phyloP scores from a whole-genome alignment of 2,888 invertebrate genomes.

The Phortica okadai region DNA sequence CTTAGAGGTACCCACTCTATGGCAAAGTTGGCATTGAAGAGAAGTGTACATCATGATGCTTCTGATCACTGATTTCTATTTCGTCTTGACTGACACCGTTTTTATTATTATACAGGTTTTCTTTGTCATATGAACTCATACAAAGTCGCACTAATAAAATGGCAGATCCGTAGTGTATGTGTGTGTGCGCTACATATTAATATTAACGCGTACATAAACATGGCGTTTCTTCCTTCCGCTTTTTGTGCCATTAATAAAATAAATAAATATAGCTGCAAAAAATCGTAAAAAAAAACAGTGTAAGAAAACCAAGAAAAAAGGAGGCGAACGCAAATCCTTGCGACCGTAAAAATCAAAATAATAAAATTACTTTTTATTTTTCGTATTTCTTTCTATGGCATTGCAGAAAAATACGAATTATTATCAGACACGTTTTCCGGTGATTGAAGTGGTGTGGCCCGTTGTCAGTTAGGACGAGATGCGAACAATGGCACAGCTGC shows the following conservation, averaged over 20 bases:
- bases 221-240: slow-evolving; percentile 37
- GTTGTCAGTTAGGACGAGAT: slow-evolving; percentile 23
- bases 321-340: slow-evolving; percentile 24
- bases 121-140: slow-evolving; percentile 29
- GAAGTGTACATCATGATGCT: background rate
- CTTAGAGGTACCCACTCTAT: background rate
- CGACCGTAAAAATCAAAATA: slow-evolving; percentile 56
- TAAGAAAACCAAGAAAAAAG: background rate
- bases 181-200: slow-evolving; percentile 64
- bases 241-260: slow-evolving; percentile 44
- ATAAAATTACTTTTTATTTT: slow-evolving; percentile 66
- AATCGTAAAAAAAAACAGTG: slow-evolving; percentile 33
- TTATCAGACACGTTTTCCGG: slow-evolving; percentile 72
- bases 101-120: background rate
- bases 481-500: slow-evolving; percentile 37
- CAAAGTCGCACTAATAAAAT: slow-evolving; percentile 25
- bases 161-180: slow-evolving; percentile 7
- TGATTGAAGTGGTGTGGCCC: slow-evolving; percentile 61
- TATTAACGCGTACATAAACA: slow-evolving; percentile 61
- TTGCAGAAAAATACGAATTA: slow-evolving; percentile 53
- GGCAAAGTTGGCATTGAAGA: background rate
- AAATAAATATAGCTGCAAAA: slow-evolving; percentile 45
- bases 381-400: background rate
- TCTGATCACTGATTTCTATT: background rate
- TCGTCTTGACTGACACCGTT: slow-evolving; percentile 42